Evolutionary conservation across 1,140 invertebrate genomes (phyloP).

Genomic region (Brachionus manjavacas): DNA sequence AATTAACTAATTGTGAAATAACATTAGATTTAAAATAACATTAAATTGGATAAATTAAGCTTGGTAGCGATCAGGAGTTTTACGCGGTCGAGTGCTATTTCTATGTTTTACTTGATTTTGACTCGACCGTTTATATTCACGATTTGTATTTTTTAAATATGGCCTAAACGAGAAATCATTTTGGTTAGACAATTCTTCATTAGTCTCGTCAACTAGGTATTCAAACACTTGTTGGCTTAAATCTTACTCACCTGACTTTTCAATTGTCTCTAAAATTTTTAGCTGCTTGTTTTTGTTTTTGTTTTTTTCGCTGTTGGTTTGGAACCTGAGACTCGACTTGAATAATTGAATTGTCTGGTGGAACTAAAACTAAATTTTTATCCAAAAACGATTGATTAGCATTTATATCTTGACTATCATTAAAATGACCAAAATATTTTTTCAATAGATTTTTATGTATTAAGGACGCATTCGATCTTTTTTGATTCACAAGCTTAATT

Average conservation of each 20-base stretch:
- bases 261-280: neutral
- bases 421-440: conserved; percentile 12
- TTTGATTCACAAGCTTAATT: neutral
- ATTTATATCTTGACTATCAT: neutral
- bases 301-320: neutral
- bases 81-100: neutral
- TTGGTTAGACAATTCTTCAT: neutral
- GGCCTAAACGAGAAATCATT: neutral
- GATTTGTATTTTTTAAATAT: neutral
- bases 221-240: too few species aligned
- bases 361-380: neutral
- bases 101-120: neutral
- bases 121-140: neutral
- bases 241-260: neutral
- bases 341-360: neutral
- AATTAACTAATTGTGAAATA: neutral
- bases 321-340: neutral
- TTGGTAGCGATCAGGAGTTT: neutral
- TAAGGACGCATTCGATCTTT: neutral
- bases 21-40: neutral
- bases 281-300: neutral
- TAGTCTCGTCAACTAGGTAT: neutral
- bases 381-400: neutral
- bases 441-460: neutral
- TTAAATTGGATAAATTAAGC: neutral